Conservation (phyloP, 2,113 vertebrate species). For the Triplophysa siluroides region DNA sequence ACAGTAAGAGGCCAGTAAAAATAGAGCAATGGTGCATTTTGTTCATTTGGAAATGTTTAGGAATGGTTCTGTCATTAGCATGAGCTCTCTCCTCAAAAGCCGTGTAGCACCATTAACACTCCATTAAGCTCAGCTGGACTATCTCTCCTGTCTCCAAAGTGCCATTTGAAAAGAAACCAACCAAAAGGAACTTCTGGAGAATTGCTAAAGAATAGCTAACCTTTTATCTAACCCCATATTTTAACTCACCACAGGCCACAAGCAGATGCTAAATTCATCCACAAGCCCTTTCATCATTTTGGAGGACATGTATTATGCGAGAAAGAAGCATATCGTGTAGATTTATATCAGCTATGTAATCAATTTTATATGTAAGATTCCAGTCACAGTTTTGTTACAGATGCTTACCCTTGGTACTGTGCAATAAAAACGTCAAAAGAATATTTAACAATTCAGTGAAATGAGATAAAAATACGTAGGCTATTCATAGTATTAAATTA, state of each 20-base stretch:
- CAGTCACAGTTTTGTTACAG: too few relatives aligned
- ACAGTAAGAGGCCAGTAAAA: conserved; percentile 45
- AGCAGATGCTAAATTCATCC: background rate
- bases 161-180: conserved; percentile 34
- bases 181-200: conserved; percentile 15
- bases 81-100: conserved; percentile 47
- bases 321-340: background rate
- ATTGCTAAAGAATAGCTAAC: background rate
- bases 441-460: too few relatives aligned
- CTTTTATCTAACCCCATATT: background rate
- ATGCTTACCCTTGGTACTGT: background rate
- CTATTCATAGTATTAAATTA: too few relatives aligned
- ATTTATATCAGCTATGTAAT: too few relatives aligned
- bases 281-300: background rate
- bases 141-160: conserved; percentile 35
- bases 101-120: conserved; percentile 50
- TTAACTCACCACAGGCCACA: background rate
- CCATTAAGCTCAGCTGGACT: conserved; percentile 46
- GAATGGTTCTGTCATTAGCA: conserved; percentile 60
- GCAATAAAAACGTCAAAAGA: too few relatives aligned
- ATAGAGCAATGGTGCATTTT: conserved; percentile 25
- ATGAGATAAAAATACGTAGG: too few relatives aligned
- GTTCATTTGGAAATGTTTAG: conserved; percentile 66
- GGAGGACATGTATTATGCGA: background rate
- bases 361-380: too few relatives aligned